Evolutionary conservation across 2,113 vertebrate genomes (phyloP).

Genomic region (Ceyx cyanopectus): DNA sequence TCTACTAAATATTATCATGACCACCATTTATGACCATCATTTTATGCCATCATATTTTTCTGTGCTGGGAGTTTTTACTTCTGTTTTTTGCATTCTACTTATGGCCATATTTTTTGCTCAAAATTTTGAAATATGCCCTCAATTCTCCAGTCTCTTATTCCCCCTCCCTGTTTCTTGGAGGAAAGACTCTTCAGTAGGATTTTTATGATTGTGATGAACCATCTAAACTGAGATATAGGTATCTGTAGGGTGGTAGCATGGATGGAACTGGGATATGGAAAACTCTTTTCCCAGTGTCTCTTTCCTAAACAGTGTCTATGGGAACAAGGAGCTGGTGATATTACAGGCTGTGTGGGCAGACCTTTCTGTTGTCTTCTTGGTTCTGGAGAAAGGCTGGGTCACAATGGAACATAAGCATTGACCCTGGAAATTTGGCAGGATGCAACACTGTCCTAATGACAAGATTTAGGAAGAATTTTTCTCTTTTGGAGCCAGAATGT

Average conservation of each 20-base stretch:
- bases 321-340: background rate
- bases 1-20: too few species aligned
- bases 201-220: background rate
- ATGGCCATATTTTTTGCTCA: background rate
- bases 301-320: background rate
- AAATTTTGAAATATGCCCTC: background rate
- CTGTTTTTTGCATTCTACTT: background rate
- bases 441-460: background rate
- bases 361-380: background rate
- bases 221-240: background rate
- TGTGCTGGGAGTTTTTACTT: background rate
- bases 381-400: background rate
- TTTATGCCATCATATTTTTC: background rate
- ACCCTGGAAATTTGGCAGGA: slow-evolving; percentile 35
- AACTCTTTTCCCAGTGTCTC: background rate
- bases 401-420: background rate
- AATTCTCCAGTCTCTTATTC: background rate
- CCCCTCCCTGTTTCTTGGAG: background rate
- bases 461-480: slow-evolving; percentile 46
- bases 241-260: background rate
- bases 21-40: too few species aligned
- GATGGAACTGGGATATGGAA: background rate
- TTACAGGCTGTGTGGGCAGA: background rate
- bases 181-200: background rate
- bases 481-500: slow-evolving; percentile 43